Conservation (phyloP, 2,797 vertebrate genomes). For the Coregonus sp. region DNA sequence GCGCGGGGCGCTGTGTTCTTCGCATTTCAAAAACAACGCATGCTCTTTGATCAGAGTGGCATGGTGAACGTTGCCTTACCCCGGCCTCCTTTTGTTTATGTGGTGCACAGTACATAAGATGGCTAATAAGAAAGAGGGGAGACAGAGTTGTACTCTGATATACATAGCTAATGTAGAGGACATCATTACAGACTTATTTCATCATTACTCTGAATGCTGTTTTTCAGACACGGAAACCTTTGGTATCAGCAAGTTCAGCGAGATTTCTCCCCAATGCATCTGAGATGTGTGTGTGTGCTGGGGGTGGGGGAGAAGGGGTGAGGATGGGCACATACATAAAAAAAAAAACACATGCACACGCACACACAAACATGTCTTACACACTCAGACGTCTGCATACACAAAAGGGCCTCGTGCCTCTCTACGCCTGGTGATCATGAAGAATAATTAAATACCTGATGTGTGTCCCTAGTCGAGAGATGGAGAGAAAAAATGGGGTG, state of each 20-base stretch:
- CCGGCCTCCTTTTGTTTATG: conserved; percentile 6
- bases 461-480: not conserved
- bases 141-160: not conserved
- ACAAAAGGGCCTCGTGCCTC: not conserved
- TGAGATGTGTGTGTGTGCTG: not conserved
- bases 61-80: conserved; percentile 19
- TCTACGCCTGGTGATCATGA: not conserved
- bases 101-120: conserved; percentile 17
- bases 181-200: conserved; percentile 10
- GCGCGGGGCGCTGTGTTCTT: conserved; percentile 20
- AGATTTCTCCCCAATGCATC: not conserved
- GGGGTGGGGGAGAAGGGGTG: not conserved
- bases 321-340: not conserved
- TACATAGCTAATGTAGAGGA: not conserved
- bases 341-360: not conserved
- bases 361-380: not conserved
- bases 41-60: conserved; percentile 52
- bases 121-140: not conserved
- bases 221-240: not conserved
- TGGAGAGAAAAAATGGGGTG: not conserved
- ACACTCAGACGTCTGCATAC: not conserved
- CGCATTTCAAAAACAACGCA: conserved; percentile 42
- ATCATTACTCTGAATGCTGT: not conserved
- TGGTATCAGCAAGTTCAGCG: conserved; percentile 8
- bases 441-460: not conserved